phyloP scores from a whole-genome alignment of 2,797 vertebrate species.

The Nyctibius grandis region DNA sequence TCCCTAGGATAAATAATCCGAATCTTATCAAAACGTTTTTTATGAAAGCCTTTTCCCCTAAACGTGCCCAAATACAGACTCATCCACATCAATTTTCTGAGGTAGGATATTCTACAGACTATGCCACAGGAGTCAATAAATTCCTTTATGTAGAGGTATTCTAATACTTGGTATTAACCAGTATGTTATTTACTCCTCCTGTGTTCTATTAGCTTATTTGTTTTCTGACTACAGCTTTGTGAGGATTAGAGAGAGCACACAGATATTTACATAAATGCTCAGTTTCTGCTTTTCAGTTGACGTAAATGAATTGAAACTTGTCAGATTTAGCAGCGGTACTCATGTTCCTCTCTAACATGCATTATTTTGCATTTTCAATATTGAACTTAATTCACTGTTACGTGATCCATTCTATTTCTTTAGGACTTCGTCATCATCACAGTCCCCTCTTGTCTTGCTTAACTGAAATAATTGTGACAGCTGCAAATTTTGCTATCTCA shows the following conservation, averaged over 20 bases:
- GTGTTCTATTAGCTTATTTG: neutral
- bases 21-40: neutral
- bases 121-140: neutral
- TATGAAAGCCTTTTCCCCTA: neutral
- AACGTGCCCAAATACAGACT: neutral
- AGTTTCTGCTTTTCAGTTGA: neutral
- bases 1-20: neutral
- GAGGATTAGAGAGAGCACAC: neutral
- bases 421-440: neutral
- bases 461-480: slow-evolving; percentile 9
- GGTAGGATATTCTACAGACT: neutral
- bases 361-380: neutral
- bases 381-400: neutral
- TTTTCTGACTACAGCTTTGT: neutral
- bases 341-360: neutral
- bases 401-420: neutral
- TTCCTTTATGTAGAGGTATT: neutral
- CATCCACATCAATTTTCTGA: neutral
- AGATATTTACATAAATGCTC: neutral
- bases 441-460: neutral
- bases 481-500: neutral
- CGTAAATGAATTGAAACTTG: neutral
- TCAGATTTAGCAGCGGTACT: neutral
- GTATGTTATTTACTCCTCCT: neutral
- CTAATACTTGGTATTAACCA: neutral